Percentiles rank a stretch among this genome's conserved stretches.
phyloP scores from a whole-genome alignment of 2,113 vertebrate genomes.

The Carassius auratus region DNA sequence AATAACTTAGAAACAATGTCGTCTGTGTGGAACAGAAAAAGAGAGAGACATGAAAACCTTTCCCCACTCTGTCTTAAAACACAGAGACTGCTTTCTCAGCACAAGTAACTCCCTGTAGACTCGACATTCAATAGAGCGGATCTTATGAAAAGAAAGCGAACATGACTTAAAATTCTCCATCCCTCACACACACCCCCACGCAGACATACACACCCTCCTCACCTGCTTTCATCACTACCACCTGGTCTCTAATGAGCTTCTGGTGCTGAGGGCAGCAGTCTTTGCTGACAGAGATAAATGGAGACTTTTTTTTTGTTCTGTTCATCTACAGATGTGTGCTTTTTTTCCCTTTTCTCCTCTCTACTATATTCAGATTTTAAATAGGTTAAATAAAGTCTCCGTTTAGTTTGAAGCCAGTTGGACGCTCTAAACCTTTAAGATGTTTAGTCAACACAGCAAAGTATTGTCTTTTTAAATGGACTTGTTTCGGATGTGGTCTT shows the following conservation, averaged over 20 bases:
- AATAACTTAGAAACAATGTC: conserved; percentile 21
- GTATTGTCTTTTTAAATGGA: neutral
- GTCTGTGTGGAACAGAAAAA: conserved; percentile 3
- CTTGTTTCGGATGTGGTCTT: neutral
- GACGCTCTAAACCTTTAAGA: neutral
- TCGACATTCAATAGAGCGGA: conserved; percentile 10
- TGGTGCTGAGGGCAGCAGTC: conserved; percentile 72
- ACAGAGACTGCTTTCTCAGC: conserved; percentile 39
- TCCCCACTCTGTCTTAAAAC: conserved; percentile 12
- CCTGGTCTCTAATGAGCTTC: conserved; percentile 69
- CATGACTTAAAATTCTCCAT: conserved; percentile 17
- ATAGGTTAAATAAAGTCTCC: neutral
- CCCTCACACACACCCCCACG: conserved; percentile 25
- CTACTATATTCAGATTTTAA: neutral
- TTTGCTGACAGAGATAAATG: conserved; percentile 73
- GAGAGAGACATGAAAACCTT: neutral
- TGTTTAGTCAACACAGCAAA: neutral
- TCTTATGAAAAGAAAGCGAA: neutral
- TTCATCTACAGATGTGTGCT: neutral
- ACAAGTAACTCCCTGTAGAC: conserved; percentile 34
- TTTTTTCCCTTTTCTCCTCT: neutral
- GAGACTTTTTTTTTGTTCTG: conserved; percentile 56
- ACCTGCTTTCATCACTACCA: conserved; percentile 61
- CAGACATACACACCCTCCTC: conserved; percentile 67
- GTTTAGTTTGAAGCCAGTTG: neutral